A percentile compares a stretch with the other conserved stretches of the same genome.
Evolutionary conservation across 2,888 invertebrate genomes (phyloP).

Genomic region (Stenotaenia linearis): DNA sequence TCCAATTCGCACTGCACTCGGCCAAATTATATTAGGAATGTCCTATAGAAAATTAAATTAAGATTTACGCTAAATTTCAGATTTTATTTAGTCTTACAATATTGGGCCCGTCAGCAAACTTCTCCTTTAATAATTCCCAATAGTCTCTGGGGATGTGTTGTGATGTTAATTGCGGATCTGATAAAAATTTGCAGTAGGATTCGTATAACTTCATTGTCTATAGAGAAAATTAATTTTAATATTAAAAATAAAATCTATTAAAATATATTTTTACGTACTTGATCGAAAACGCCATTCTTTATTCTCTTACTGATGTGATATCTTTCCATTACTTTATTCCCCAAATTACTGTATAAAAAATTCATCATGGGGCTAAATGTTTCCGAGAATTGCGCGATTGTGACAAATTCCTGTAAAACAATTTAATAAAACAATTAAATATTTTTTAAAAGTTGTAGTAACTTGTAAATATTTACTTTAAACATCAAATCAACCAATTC

Average conservation of each 20-base stretch:
- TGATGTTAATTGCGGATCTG: not conserved
- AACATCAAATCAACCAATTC: not conserved
- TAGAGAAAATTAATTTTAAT: not conserved
- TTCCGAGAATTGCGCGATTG: not conserved
- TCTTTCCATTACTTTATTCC: constrained; percentile 13
- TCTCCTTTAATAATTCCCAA: not conserved
- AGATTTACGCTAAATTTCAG: not conserved
- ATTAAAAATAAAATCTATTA: not conserved
- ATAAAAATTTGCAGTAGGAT: not conserved
- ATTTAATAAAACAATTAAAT: not conserved
- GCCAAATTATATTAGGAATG: not conserved
- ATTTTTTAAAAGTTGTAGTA: no score
- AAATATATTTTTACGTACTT: not conserved
- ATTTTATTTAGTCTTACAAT: not conserved
- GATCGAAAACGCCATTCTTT: not conserved
- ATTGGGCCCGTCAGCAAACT: not conserved
- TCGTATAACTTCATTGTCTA: not conserved
- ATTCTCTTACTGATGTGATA: not conserved
- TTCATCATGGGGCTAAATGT: not conserved
- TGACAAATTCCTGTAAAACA: not conserved
- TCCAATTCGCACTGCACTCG: not conserved
- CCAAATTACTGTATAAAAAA: not conserved
- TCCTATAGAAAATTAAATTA: constrained; percentile 1
- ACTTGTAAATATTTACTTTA: no score
- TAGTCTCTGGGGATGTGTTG: not conserved